A percentile compares a stretch with the other conserved stretches of the same genome.
Evolutionary conservation across 2,888 invertebrate species (phyloP).

Genomic region (Phlogophora meticulosa): DNA sequence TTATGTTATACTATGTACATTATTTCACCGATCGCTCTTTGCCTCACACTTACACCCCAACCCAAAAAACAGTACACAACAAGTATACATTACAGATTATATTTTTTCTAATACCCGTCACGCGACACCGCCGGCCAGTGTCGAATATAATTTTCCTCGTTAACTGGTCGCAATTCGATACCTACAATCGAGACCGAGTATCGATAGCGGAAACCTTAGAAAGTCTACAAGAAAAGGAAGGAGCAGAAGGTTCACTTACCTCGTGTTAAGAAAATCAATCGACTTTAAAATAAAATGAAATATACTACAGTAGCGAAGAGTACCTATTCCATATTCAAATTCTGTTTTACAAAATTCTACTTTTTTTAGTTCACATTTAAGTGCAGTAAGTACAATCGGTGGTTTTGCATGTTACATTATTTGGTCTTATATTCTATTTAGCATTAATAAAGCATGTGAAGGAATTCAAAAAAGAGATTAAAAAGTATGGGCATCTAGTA

Average conservation of each 20-base stretch:
- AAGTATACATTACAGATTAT: conserved; percentile 78
- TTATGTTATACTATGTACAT: no score
- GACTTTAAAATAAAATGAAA: no score
- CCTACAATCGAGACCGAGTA: conserved; percentile 82
- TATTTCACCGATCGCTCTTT: conserved; percentile 1
- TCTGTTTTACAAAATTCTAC: no score
- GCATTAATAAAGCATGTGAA: no score
- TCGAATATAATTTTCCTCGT: conserved; percentile 88
- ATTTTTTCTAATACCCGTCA: conserved; percentile 79
- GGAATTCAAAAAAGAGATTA: no score
- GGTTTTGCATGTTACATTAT: no score
- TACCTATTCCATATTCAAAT: no score
- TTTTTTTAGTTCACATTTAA: no score
- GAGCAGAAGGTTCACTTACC: conserved; percentile 34
- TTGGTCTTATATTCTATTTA: no score
- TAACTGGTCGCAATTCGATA: conserved; percentile 83
- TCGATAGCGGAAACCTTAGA: conserved; percentile 87
- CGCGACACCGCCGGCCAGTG: conserved; percentile 83
- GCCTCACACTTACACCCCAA: conserved; percentile 36
- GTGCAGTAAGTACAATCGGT: no score
- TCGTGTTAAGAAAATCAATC: background rate
- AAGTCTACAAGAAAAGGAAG: conserved; percentile 51
- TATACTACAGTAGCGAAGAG: no score
- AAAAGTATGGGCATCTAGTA: no score
- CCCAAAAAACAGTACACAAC: conserved; percentile 65